Evolutionary conservation across 2,113 vertebrate species (phyloP).

Genomic region (Catagonus wagneri): DNA sequence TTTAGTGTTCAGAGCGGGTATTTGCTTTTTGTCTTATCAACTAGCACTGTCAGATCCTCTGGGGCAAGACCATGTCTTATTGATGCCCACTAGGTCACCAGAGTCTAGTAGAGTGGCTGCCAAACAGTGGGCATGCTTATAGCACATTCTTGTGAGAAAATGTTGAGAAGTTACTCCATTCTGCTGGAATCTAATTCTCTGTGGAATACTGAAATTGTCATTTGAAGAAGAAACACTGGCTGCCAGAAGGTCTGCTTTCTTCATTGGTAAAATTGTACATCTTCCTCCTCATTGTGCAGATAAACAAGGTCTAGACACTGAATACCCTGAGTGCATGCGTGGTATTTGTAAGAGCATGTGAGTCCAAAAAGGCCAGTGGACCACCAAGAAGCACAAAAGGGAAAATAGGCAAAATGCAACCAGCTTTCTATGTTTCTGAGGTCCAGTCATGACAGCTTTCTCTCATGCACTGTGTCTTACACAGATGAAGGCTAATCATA

Average conservation of each 20-base stretch:
- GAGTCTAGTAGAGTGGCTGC: not conserved
- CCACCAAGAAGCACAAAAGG: not conserved
- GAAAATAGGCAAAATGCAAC: not conserved
- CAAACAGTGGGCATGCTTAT: not conserved
- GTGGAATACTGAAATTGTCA: not conserved
- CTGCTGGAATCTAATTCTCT: not conserved
- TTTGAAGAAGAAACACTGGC: not conserved
- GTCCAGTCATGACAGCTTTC: not conserved
- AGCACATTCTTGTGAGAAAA: not conserved
- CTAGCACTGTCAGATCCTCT: not conserved
- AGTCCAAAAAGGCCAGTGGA: not conserved
- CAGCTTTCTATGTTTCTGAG: not conserved
- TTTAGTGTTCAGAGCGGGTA: no score
- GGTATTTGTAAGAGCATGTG: not conserved
- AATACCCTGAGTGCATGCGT: not conserved
- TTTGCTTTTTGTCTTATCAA: not conserved
- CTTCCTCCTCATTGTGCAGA: no score
- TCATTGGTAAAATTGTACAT: not conserved
- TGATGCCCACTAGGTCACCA: not conserved
- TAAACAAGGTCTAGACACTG: not conserved
- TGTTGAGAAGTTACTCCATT: not conserved
- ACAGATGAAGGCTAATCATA: not conserved
- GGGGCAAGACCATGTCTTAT: not conserved
- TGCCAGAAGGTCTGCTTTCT: not conserved
- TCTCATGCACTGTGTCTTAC: not conserved